phyloP scores from a whole-genome alignment of 2,797 vertebrate species.

The Hemitrygon akajei region DNA sequence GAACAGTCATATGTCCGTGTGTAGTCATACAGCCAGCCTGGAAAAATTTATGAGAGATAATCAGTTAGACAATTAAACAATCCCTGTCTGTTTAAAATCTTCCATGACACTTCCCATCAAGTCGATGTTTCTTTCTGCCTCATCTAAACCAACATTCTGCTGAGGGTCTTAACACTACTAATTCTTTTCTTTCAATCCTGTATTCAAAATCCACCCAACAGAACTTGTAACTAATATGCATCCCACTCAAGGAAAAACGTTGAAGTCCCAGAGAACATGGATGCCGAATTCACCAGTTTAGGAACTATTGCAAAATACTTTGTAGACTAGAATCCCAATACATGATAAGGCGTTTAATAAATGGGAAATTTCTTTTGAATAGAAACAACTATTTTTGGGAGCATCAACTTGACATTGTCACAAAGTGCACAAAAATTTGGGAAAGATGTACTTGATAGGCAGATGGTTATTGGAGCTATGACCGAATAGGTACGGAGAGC shows the following conservation, averaged over 20 bases:
- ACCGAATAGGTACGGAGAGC: background rate
- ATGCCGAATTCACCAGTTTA: background rate
- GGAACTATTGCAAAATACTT: background rate
- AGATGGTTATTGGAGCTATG: background rate
- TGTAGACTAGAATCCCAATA: background rate
- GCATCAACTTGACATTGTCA: background rate
- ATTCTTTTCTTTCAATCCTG: background rate
- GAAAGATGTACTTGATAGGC: background rate
- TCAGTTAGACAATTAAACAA: background rate
- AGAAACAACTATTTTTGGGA: background rate
- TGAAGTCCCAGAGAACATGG: background rate
- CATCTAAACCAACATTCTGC: background rate
- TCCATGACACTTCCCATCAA: background rate
- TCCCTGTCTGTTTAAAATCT: background rate
- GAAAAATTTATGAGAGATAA: slow-evolving; percentile 37
- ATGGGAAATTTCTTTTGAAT: background rate
- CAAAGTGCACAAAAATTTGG: background rate
- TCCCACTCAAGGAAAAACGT: too few species aligned
- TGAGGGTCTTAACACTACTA: background rate
- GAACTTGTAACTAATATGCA: background rate
- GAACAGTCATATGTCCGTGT: slow-evolving; percentile 81
- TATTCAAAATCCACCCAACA: background rate
- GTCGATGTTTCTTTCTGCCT: background rate
- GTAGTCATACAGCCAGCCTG: slow-evolving; percentile 86
- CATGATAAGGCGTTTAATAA: background rate